Conservation (phyloP, 2,797 vertebrate species). For the Gadopsis marmoratus region DNA sequence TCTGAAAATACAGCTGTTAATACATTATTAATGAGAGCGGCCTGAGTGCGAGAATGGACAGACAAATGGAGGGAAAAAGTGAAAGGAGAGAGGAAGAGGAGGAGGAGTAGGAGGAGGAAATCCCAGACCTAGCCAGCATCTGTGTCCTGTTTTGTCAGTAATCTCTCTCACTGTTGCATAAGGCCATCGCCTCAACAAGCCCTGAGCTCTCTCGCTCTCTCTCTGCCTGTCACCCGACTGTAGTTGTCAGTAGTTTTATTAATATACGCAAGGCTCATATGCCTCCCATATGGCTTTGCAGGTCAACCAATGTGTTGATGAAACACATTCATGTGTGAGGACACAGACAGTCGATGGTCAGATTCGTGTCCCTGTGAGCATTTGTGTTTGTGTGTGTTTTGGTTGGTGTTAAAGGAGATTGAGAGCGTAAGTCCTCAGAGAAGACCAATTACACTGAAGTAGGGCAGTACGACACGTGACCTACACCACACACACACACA, state of each 20-base stretch:
- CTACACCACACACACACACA: conserved; percentile 23
- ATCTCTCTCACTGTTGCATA: conserved; percentile 76
- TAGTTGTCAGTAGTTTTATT: conserved; percentile 22
- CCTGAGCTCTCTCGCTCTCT: conserved; percentile 31
- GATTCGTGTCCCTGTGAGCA: conserved; percentile 22
- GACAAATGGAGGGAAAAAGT: conserved; percentile 45
- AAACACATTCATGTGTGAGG: conserved; percentile 49
- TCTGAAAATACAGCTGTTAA: conserved; percentile 50
- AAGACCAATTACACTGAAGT: conserved; percentile 71
- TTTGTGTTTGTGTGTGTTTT: conserved; percentile 38
- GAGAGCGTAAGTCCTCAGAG: conserved; percentile 65
- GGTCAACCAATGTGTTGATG: conserved; percentile 55
- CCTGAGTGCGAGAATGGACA: conserved; percentile 32
- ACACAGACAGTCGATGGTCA: conserved; percentile 13
- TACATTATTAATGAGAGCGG: conserved; percentile 55
- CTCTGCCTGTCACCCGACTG: conserved; percentile 13
- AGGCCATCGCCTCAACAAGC: conserved; percentile 61
- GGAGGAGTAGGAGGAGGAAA: conserved; percentile 32
- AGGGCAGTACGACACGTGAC: conserved; percentile 59
- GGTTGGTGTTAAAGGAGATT: conserved; percentile 50
- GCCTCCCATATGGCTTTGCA: conserved; percentile 4
- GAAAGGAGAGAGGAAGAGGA: conserved; percentile 20
- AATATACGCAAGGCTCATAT: conserved; percentile 15
- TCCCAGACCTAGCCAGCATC: conserved; percentile 69
- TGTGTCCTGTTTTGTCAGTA: conserved; percentile 80